Conservation (phyloP, 2,888 invertebrate genomes). For the Augochlorella aurata region DNA sequence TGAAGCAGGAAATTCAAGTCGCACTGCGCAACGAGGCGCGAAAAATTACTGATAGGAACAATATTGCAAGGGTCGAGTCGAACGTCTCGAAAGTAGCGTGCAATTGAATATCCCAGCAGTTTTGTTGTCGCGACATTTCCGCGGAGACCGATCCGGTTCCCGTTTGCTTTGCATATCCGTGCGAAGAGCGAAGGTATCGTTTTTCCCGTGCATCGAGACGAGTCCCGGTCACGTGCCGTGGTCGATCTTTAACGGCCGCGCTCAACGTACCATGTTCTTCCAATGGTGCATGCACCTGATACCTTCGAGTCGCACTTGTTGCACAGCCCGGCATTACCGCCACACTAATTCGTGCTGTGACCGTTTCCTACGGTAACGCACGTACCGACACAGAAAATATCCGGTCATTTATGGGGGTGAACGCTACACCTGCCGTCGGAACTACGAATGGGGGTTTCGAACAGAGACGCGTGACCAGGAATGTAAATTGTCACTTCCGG, state of each 20-base stretch:
- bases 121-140: neutral
- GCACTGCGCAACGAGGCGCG: too few relatives aligned
- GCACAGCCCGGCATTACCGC: constrained; percentile 69
- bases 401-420: constrained; percentile 72
- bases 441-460: constrained; percentile 59
- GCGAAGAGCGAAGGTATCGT: constrained; percentile 17
- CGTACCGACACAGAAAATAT: constrained; percentile 73
- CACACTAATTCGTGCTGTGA: constrained; percentile 69
- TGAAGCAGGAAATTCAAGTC: too few relatives aligned
- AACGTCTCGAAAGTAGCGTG: neutral
- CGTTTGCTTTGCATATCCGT: constrained; percentile 15
- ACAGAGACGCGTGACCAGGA: constrained; percentile 62
- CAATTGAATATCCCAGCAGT: neutral
- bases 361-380: constrained; percentile 66
- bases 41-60: neutral
- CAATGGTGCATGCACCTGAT: constrained; percentile 71
- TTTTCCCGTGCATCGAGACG: constrained; percentile 33
- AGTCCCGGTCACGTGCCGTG: constrained; percentile 64
- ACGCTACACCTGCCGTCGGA: constrained; percentile 59
- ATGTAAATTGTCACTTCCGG: constrained; percentile 62
- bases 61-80: neutral
- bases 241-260: constrained; percentile 61
- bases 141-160: neutral
- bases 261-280: constrained; percentile 51
- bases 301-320: constrained; percentile 72